These are phyloP conservation scores for Chloroclysta siterata DNA, from an alignment of 2,888 invertebrate genomes.

Conservation along the genomic window DNA sequence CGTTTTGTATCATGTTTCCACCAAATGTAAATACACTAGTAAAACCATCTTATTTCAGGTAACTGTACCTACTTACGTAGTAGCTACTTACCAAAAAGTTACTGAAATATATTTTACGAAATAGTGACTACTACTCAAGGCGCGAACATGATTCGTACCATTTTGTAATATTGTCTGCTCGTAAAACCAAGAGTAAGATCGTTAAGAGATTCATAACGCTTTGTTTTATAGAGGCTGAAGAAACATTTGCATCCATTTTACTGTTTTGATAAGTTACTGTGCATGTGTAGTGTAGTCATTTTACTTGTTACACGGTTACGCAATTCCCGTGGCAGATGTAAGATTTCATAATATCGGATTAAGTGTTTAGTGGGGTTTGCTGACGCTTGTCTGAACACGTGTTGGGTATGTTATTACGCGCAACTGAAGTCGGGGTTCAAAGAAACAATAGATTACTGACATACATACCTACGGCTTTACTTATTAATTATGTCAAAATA, in stretches of 20 bases:
- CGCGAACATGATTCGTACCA: not conserved
- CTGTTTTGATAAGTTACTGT: slow-evolving; percentile 9
- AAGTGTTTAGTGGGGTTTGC: slow-evolving; percentile 44
- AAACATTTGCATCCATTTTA: slow-evolving; percentile 4
- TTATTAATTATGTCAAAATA: not conserved
- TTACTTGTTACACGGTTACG: slow-evolving; percentile 42
- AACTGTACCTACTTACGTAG: too few species aligned
- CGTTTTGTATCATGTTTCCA: too few species aligned
- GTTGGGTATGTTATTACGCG: slow-evolving; percentile 45
- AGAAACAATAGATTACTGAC: slow-evolving; percentile 27
- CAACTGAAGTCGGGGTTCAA: slow-evolving; percentile 14
- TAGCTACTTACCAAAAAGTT: too few species aligned
- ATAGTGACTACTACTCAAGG: too few species aligned
- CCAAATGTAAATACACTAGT: too few species aligned
- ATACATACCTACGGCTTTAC: not conserved
- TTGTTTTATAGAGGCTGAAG: not conserved
- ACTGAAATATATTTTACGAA: too few species aligned
- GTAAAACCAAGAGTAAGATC: not conserved
- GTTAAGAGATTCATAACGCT: slow-evolving; percentile 3
- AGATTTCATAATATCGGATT: slow-evolving; percentile 66
- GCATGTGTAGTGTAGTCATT: slow-evolving; percentile 20
- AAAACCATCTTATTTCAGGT: too few species aligned
- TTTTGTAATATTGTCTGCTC: slow-evolving; percentile 1
- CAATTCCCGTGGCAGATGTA: slow-evolving; percentile 61
- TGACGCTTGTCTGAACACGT: slow-evolving; percentile 51